Conservation (phyloP, 2,888 invertebrate species). For the Xylota sylvarum region DNA sequence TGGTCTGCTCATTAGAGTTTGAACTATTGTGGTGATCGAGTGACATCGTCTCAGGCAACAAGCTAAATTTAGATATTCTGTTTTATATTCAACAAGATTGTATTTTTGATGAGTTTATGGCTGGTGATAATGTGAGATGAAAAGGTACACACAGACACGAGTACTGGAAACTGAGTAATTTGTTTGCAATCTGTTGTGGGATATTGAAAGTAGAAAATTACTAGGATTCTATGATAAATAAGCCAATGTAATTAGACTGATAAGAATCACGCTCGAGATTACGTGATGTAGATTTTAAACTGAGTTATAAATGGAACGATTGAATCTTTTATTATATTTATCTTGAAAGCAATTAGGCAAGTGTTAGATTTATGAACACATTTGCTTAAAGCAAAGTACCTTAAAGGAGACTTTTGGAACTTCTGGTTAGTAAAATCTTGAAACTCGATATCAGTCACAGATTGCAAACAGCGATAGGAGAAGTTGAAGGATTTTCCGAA, state of each 20-base stretch:
- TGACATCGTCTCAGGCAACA: slow-evolving; percentile 50
- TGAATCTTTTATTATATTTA: background rate
- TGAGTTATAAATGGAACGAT: background rate
- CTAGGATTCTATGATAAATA: background rate
- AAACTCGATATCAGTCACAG: too few species aligned
- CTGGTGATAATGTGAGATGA: background rate
- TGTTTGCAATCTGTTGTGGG: background rate
- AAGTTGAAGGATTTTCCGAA: too few species aligned
- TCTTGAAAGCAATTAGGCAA: background rate
- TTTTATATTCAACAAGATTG: background rate
- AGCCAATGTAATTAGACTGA: background rate
- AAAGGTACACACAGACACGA: background rate
- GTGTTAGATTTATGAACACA: background rate
- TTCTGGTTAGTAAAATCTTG: too few species aligned
- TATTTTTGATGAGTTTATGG: slow-evolving; percentile 4
- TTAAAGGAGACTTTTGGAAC: background rate
- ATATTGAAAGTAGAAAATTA: background rate
- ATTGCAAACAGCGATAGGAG: too few species aligned
- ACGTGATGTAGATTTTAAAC: background rate
- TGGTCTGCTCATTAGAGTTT: slow-evolving; percentile 69
- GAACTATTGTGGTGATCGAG: slow-evolving; percentile 38
- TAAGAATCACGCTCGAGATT: background rate
- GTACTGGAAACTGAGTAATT: background rate
- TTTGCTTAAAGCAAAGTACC: background rate
- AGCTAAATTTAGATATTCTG: slow-evolving; percentile 26